phyloP scores from a whole-genome alignment of 2,888 invertebrate species.

The Blastobasis lacticolella region DNA sequence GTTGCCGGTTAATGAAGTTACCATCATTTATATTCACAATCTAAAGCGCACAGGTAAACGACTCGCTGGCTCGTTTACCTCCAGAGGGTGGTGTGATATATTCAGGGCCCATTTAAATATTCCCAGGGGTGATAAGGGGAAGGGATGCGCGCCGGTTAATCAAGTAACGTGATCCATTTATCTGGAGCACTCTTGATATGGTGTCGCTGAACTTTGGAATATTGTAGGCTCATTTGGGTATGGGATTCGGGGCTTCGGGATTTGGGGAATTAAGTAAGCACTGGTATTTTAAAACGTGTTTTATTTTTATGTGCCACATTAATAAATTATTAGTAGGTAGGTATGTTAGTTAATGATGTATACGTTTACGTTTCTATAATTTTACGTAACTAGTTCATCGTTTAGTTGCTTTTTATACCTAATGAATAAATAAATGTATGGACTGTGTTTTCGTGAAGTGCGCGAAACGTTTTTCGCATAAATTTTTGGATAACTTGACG shows the following conservation, averaged over 20 bases:
- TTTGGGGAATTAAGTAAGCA: too few species aligned
- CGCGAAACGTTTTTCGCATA: too few species aligned
- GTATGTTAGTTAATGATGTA: too few species aligned
- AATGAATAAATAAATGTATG: too few species aligned
- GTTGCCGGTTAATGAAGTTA: slow-evolving; percentile 52
- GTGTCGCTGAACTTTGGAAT: slow-evolving; percentile 63
- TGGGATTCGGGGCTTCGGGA: slow-evolving; percentile 30
- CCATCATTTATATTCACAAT: slow-evolving; percentile 54
- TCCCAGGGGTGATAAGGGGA: slow-evolving; percentile 69
- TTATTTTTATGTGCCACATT: too few species aligned
- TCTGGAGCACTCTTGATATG: slow-evolving; percentile 69
- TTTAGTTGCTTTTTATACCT: too few species aligned
- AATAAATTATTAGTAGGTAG: too few species aligned
- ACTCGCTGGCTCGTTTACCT: slow-evolving; percentile 48
- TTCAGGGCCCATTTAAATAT: slow-evolving; percentile 71
- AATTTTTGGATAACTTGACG: too few species aligned
- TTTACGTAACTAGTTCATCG: too few species aligned
- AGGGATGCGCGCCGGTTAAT: slow-evolving; percentile 70
- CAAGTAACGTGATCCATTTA: slow-evolving; percentile 74
- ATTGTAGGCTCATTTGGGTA: slow-evolving; percentile 54
- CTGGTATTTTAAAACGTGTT: too few species aligned
- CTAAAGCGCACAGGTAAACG: slow-evolving; percentile 55
- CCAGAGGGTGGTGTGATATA: slow-evolving; percentile 65
- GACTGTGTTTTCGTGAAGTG: too few species aligned
- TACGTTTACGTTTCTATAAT: too few species aligned